Evolutionary conservation across 2,113 vertebrate species (phyloP).

Genomic region (Malurus alboscapulatus): DNA sequence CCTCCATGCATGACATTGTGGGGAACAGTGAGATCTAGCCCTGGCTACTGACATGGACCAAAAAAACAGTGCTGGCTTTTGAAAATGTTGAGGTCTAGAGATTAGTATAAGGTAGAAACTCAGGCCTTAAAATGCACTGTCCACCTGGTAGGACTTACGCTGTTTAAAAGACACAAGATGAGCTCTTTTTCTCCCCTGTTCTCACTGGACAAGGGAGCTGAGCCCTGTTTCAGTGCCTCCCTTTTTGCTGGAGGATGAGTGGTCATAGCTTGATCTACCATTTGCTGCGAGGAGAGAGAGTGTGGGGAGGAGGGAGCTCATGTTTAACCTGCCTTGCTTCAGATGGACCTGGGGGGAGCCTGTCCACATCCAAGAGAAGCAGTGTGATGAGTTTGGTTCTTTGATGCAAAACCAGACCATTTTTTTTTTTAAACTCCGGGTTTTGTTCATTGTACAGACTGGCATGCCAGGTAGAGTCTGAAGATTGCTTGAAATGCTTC

Average conservation of each 20-base stretch:
- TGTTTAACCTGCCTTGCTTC: background rate
- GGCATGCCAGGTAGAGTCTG: background rate
- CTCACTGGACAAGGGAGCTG: background rate
- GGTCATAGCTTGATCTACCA: background rate
- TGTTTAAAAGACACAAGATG: background rate
- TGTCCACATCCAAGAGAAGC: background rate
- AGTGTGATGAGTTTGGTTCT: background rate
- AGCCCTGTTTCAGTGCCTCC: background rate
- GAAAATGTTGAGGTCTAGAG: background rate
- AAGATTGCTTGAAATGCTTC: background rate
- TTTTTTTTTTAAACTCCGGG: background rate
- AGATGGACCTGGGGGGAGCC: background rate
- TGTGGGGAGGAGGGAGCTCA: background rate
- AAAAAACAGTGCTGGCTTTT: background rate
- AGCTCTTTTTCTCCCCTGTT: background rate
- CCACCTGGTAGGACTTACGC: background rate
- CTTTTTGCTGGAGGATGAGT: background rate
- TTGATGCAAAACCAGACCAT: background rate
- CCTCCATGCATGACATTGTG: background rate
- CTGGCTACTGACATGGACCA: background rate
- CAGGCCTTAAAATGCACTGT: background rate
- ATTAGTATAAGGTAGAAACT: background rate
- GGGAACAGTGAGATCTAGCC: background rate
- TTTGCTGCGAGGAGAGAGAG: background rate
- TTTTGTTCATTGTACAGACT: background rate